Evolutionary conservation across 2,113 vertebrate genomes (phyloP).

Genomic region (Neolamprologus sp.): DNA sequence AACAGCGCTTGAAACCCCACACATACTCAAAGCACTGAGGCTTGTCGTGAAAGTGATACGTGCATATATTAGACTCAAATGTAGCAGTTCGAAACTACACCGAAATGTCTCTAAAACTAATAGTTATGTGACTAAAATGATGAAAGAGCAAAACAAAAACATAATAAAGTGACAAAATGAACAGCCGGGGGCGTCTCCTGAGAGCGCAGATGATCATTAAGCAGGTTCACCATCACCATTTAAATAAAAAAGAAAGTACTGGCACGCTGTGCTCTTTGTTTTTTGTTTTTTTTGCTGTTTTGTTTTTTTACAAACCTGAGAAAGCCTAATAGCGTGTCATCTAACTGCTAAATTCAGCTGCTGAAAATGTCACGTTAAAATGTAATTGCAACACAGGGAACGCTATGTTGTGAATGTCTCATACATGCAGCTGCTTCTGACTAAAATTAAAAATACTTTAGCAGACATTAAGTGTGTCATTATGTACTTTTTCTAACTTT

Average conservation of each 20-base stretch:
- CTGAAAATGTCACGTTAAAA: conserved; percentile 28
- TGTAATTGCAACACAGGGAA: background rate
- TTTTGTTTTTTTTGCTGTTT: background rate
- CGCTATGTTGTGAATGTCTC: background rate
- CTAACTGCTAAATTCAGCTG: background rate
- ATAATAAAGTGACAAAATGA: background rate
- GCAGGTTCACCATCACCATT: background rate
- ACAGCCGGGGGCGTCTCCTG: background rate
- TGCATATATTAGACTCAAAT: background rate
- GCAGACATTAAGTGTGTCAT: background rate
- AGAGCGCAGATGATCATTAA: background rate
- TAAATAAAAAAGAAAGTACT: background rate
- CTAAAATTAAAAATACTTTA: background rate
- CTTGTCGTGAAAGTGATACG: background rate
- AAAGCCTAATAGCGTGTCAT: background rate
- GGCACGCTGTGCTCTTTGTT: background rate
- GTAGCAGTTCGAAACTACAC: background rate
- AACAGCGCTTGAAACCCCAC: background rate
- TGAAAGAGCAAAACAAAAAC: background rate
- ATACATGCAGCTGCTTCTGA: background rate
- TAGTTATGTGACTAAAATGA: background rate
- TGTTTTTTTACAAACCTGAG: background rate
- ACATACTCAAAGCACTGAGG: background rate
- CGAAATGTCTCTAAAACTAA: background rate
- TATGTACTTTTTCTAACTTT: background rate